These are phyloP conservation scores for Neodiprion virginianus DNA, from an alignment of 1,140 invertebrate genomes.

Conservation along the genomic window DNA sequence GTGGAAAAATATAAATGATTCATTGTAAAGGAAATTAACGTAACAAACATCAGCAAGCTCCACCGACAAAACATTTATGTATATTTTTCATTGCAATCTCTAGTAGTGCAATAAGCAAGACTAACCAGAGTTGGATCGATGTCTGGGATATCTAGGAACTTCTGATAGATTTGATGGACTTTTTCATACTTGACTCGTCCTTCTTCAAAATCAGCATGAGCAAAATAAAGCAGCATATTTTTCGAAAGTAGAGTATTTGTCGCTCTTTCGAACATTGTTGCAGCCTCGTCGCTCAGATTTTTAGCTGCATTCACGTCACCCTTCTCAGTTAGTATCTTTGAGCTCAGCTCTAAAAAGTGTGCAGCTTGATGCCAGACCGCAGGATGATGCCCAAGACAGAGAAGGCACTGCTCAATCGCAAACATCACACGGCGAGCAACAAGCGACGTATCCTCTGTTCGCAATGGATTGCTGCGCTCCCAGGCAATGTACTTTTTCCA, in stretches of 20 bases:
- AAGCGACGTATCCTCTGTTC: conserved; percentile 93
- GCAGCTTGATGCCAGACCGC: conserved; percentile 99
- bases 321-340: conserved; percentile 92
- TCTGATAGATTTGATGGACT: conserved; percentile 96
- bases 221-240: conserved; percentile 95
- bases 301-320: conserved; percentile 93
- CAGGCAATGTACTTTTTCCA: conserved; percentile 99
- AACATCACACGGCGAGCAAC: conserved; percentile 96
- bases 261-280: conserved; percentile 92
- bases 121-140: conserved; percentile 93
- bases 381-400: conserved; percentile 96
- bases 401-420: conserved; percentile 96
- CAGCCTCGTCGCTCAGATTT: conserved; percentile 92
- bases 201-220: conserved; percentile 99
- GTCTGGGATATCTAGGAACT: conserved; percentile 86
- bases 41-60: neutral
- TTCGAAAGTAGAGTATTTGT: conserved; percentile 87
- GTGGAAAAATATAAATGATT: conserved; percentile 34
- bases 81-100: conserved; percentile 15
- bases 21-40: conserved; percentile 11
- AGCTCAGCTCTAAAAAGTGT: conserved; percentile 92
- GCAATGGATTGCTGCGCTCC: conserved; percentile 95
- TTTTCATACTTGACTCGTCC: conserved; percentile 95
- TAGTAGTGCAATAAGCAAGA: conserved; percentile 28
- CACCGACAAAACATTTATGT: neutral